Conservation (phyloP, 2,797 vertebrate species). For the Myotis vivesi region DNA sequence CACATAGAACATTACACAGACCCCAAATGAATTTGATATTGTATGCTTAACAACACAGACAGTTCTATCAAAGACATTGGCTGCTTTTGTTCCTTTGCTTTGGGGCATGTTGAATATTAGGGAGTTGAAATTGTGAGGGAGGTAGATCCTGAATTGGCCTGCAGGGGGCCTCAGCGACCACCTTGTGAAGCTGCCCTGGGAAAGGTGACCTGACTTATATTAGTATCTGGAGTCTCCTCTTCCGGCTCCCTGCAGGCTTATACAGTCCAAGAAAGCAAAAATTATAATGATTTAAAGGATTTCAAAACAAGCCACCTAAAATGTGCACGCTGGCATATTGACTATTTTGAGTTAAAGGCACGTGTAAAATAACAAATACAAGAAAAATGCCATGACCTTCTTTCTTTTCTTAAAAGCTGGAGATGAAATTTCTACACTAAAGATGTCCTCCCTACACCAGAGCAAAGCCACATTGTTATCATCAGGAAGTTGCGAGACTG, state of each 20-base stretch:
- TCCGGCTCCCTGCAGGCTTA: fast-evolving
- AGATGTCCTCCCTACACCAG: no score
- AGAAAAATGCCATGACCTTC: no score
- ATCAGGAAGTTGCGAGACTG: no score
- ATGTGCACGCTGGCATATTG: neutral
- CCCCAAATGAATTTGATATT: fast-evolving
- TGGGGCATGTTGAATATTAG: fast-evolving
- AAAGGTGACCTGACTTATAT: no score
- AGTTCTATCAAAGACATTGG: neutral
- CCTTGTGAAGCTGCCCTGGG: fast-evolving
- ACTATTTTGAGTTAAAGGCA: no score
- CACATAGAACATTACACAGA: neutral
- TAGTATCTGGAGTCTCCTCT: neutral
- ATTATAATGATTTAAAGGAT: neutral
- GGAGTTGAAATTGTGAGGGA: neutral
- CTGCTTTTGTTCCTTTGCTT: neutral
- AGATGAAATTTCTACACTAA: no score
- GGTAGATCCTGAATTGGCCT: no score
- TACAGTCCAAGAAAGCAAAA: neutral
- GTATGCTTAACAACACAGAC: no score
- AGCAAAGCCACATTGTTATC: no score
- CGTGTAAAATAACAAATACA: no score
- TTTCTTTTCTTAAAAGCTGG: no score
- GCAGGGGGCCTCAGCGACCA: fast-evolving
- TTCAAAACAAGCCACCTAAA: neutral